Base-by-base conservation (phyloP, 2,888 invertebrate species). In the Helleia helle region DNA sequence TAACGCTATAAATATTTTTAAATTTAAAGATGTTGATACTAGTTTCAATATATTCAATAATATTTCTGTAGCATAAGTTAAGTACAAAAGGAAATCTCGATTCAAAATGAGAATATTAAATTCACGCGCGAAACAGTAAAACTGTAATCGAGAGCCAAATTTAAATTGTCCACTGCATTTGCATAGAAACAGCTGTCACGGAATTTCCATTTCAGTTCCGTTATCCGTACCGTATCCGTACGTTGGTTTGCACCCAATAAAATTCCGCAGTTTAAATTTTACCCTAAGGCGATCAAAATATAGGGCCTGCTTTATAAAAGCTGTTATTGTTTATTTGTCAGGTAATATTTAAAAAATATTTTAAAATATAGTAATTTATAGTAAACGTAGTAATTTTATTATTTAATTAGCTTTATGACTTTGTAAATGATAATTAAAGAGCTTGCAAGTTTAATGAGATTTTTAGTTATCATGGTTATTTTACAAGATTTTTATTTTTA, bases 131-230 rank as follows among this genome's bases (percentile, higher is more conserved):
- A 31, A 27, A 31, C 30, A 9, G 30, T 14, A 7, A 13, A 2
- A 14, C 31, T 7, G 55, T 51, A 51, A 50, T 56, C 50, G 51
- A 46, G 52, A 54, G 56, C 58, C 48, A 59, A 62, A 65, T 65
- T 65, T 60, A 61, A 65, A 67, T 61, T 54, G 60, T 55, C 57
- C 59, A 51, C 45, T 58, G 62, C 61, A 67, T 68, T 68, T 66
- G 65, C 62, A 68, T 68, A 59, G 59, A 50, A 59, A 42, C 65
- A 65, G 60, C 67, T 65, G 68, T 58, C 52, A 49, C 46, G 27
- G 48, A 52, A 59, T 65, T 67, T 60, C 54, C 56, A 65, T 67
- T 62, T 48, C 48, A 50, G 54, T 53, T 58, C 47, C 51, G 52
- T 55, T 64, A 58, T 60, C 59, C 58, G 52, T 53, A 52, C 46